Evolutionary conservation across 1,140 invertebrate species (phyloP), one percentile per base, ranked within the genome.

Genomic region (Apis dorsata): DNA sequence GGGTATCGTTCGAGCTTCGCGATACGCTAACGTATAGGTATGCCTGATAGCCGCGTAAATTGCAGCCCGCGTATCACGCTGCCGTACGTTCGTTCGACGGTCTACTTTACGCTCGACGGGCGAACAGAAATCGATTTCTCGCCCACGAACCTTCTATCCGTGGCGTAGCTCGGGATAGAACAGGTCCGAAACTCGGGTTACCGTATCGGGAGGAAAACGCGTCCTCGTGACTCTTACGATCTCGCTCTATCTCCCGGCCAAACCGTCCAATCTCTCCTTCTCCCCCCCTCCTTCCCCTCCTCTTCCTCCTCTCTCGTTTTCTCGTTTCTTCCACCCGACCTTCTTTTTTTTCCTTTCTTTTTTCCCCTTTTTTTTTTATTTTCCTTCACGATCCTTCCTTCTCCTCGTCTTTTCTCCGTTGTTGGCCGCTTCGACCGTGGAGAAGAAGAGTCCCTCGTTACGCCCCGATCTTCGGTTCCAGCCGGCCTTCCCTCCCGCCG

Each of bases 61-160:
- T 81, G 72, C 79, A 76, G 63, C 51, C 34, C 79, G 79, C 79
- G 63, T 81, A 81, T 81, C 79, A 75, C 72, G 63, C 72, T 19
- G 51, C 24, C 66, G 59, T 55, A 65, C 65, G 74, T 63, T 68
- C 74, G 73, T 83, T 83, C 81, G 81, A 71, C 74, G 65, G 72
- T 83, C 75, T 63, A 59, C 74, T 82, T 82, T 78, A 79, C 81
- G 82, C 68, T 66, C 76, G 53, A 68, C 68, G 55, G 34, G 53
- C 82, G 68, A 79, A 80, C 65, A 79, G 77, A 79, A 84, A 84
- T 84, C 82, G 82, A 84, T 84, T 84, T 65, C 74, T 57, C 68
- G 44, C 72, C 77, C 82, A 55, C 44, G 66, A 12, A 77, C 60
- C 49, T 12, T 24, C 66, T 53, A 69, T 68, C 73, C 34, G 57